Evolutionary conservation across 2,888 invertebrate genomes (phyloP).

Genomic region (Eupithecia tripunctaria): DNA sequence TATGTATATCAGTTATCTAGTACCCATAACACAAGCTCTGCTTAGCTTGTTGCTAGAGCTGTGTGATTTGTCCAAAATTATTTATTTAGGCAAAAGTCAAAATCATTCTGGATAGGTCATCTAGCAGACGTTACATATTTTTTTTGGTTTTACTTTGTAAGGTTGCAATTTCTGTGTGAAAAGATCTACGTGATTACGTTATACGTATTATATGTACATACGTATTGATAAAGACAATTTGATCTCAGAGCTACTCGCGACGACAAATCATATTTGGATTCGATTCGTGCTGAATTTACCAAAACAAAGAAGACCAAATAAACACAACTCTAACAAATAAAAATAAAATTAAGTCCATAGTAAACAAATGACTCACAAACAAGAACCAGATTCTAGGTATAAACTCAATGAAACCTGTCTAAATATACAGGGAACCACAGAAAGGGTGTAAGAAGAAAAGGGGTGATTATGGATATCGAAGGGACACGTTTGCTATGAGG

Average conservation of each 20-base stretch:
- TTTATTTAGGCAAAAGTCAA: neutral
- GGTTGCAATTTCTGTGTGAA: neutral
- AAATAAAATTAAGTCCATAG: neutral
- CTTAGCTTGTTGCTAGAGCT: too few species aligned
- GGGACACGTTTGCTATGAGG: too few species aligned
- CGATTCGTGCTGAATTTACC: neutral
- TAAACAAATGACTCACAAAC: neutral
- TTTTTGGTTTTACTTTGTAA: neutral
- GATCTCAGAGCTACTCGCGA: neutral
- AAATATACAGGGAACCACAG: too few species aligned
- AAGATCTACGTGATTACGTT: neutral
- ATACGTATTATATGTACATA: neutral
- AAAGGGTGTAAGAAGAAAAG: too few species aligned
- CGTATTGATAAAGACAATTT: neutral
- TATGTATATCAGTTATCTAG: too few species aligned
- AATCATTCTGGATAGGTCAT: neutral
- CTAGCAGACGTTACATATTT: neutral
- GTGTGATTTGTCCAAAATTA: too few species aligned
- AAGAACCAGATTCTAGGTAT: neutral
- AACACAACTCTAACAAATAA: neutral
- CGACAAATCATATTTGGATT: neutral
- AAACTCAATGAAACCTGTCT: neutral
- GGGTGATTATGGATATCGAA: too few species aligned
- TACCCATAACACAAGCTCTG: too few species aligned
- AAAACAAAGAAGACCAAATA: neutral